Percentiles rank a stretch among this genome's conserved stretches.
Evolutionary conservation across 1,140 invertebrate species (phyloP).

Genomic region (Camponotus vicinus): DNA sequence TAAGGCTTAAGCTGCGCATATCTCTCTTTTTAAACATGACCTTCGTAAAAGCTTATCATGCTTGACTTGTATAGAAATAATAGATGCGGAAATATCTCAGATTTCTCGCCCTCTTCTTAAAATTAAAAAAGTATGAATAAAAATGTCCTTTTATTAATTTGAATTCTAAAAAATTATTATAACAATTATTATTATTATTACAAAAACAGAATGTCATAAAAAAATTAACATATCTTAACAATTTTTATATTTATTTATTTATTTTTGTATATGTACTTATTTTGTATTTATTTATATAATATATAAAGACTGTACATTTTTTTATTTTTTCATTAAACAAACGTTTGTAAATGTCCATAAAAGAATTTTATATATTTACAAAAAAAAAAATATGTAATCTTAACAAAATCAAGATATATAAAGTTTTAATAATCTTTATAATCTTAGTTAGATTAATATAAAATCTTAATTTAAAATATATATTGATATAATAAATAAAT

Average conservation of each 20-base stretch:
- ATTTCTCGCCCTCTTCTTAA: neutral
- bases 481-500: too few relatives aligned
- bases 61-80: conserved; percentile 40
- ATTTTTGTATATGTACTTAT: neutral
- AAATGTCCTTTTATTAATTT: neutral
- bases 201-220: neutral
- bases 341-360: neutral
- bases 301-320: neutral
- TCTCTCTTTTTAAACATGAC: conserved; percentile 54
- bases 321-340: neutral
- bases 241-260: neutral
- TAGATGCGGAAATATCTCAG: neutral
- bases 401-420: too few relatives aligned
- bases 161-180: too few relatives aligned
- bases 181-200: neutral
- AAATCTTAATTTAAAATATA: neutral
- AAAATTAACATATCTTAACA: neutral
- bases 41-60: conserved; percentile 48
- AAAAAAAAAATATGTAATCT: neutral
- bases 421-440: neutral
- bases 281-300: neutral
- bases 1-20: conserved; percentile 42
- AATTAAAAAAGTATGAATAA: neutral
- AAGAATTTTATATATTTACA: neutral
- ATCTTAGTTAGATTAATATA: neutral